Evolutionary conservation across 1,140 invertebrate species (phyloP).

Genomic region (Dysdera silvatica): DNA sequence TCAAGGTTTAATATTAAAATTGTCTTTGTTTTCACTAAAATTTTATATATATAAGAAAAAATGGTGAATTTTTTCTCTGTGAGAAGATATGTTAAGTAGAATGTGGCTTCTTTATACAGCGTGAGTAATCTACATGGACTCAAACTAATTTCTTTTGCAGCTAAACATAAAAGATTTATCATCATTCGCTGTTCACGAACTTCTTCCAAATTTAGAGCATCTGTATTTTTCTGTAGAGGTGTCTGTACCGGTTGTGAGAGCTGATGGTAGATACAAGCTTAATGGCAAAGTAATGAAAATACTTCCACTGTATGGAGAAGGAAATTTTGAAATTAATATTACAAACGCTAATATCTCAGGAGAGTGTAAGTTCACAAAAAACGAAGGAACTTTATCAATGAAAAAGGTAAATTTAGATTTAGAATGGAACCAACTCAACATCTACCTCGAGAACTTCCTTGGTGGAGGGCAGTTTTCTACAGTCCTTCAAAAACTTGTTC

Average conservation of each 20-base stretch:
- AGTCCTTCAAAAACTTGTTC: slow-evolving; percentile 20
- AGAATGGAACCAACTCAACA: slow-evolving; percentile 11
- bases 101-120: too few species aligned
- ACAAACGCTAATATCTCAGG: slow-evolving; percentile 9
- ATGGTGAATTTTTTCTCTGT: background rate
- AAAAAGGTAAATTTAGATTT: slow-evolving; percentile 18
- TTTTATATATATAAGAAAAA: background rate
- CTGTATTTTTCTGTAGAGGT: slow-evolving; percentile 12
- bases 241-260: background rate
- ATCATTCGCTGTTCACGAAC: slow-evolving; percentile 8
- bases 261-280: slow-evolving; percentile 10
- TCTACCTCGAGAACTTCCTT: slow-evolving; percentile 26
- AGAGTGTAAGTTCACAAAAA: slow-evolving; percentile 5
- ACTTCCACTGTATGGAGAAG: slow-evolving; percentile 19
- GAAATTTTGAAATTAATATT: slow-evolving; percentile 25
- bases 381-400: background rate
- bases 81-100: background rate
- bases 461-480: slow-evolving; percentile 20
- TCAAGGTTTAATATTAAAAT: too few species aligned
- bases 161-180: slow-evolving; percentile 16
- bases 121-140: background rate
- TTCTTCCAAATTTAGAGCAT: slow-evolving; percentile 13
- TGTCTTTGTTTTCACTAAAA: too few species aligned
- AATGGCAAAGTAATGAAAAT: slow-evolving; percentile 21
- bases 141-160: slow-evolving; percentile 13